A percentile compares a stretch with the other conserved stretches of the same genome.
phyloP scores from a whole-genome alignment of 2,797 vertebrate genomes.

The Parauchenoglanis punctatus region DNA sequence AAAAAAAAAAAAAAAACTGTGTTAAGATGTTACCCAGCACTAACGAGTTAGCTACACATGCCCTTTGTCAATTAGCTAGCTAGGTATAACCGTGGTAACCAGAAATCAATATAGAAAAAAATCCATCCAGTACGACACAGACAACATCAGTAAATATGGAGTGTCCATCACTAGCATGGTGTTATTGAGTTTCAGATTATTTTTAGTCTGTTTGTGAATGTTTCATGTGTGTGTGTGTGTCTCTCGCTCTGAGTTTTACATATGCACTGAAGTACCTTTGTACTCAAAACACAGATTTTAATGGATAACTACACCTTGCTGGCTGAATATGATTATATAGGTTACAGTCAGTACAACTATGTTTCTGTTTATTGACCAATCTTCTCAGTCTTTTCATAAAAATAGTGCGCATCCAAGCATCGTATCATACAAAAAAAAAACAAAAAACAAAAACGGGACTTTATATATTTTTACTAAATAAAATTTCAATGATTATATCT shows the following conservation, averaged over 20 bases:
- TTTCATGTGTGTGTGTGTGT: background rate
- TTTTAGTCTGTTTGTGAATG: background rate
- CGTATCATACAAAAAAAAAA: no score
- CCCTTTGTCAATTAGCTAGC: slow-evolving; percentile 3
- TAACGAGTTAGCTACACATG: background rate
- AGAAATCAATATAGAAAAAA: background rate
- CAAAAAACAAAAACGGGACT: background rate
- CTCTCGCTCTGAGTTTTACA: background rate
- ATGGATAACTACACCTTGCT: background rate
- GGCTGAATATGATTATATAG: background rate
- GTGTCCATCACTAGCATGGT: background rate
- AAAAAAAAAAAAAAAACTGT: background rate
- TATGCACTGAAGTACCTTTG: slow-evolving; percentile 4
- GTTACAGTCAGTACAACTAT: background rate
- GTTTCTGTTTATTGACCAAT: no score
- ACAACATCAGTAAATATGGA: background rate
- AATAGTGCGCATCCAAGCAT: background rate
- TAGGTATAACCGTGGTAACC: slow-evolving; percentile 21
- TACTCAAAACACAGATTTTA: background rate
- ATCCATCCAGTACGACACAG: background rate
- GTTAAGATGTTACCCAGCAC: background rate
- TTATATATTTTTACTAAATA: background rate
- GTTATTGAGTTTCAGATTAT: slow-evolving; percentile 6
- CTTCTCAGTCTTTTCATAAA: background rate
- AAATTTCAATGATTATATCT: background rate